Evolutionary conservation across 2,888 invertebrate genomes (phyloP), one percentile per base, ranked within the genome.

Genomic region (Agrilus biguttatus): DNA sequence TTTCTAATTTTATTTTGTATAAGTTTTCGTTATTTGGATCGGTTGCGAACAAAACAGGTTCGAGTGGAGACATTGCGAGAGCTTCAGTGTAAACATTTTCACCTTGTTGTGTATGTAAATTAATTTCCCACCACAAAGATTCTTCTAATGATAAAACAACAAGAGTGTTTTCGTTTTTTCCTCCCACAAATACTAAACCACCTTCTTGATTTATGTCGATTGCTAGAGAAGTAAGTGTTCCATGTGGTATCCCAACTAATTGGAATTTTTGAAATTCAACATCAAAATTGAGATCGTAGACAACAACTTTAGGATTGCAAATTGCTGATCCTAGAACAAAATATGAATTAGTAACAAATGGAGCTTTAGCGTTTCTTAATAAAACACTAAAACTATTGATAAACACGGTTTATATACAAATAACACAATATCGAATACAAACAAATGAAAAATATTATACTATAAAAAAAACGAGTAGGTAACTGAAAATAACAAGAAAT

Each of bases 231-330:
- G 52, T 60, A 19, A 67, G 53, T 37, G 56, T 48, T 36, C 53
- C 47, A 8, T 51, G 52, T 8, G 54, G 37, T 32, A 63, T 48
- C 35, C 54, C 53, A 2, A 39, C 41, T 28, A 65, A 48, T 41
- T 52, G 47, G 36, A 51, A 50, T 6, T 50, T 54, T 4, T 47
- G 47, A 10, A 52, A 45, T 49, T 60, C 48, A 7, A 37, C 50
- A 40, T 63, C 66, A 21, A 55, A 56, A 36, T 59, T 55, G 19
- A 69, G 51, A 51, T 65, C 66, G 46, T 63, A 68, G 21, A 66
- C 53, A 2, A 69, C 45, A 7, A 71, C 53, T 57, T 69, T 69
- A 2, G 67, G 60, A 1, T 52, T 45, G 49, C 69, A 69, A 17
- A 53, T 47, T 13, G 47, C 43, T 36, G 56, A 60, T 5, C 70